Conservation (phyloP, 2,888 invertebrate species). For the Cremastinae sp. region DNA sequence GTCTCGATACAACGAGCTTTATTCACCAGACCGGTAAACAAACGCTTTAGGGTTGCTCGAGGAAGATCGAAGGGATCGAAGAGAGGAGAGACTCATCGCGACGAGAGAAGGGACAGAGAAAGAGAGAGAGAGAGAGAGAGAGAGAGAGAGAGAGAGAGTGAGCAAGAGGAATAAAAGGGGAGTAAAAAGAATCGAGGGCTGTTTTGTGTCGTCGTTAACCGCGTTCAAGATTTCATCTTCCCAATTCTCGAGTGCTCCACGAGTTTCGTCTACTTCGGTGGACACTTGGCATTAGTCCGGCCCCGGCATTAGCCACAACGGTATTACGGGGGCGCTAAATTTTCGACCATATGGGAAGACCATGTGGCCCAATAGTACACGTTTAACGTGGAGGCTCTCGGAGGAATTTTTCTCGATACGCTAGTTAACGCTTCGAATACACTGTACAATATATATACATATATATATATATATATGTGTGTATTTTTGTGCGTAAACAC, state of each 20-base stretch:
- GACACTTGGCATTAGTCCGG: conserved; percentile 67
- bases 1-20: conserved; percentile 67
- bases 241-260: conserved; percentile 61
- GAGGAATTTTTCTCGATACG: conserved; percentile 30
- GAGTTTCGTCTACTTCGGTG: conserved; percentile 70
- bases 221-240: conserved; percentile 61
- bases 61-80: conserved; percentile 54
- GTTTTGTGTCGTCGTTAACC: conserved; percentile 52
- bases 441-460: no score
- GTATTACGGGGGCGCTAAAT: conserved; percentile 50
- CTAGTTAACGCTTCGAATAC: conserved; percentile 17
- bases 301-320: conserved; percentile 44
- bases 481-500: conserved; percentile 4
- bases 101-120: conserved; percentile 31
- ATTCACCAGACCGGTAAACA: conserved; percentile 67
- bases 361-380: conserved; percentile 77
- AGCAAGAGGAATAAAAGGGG: conserved; percentile 18
- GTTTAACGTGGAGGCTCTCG: conserved; percentile 47
- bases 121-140: conserved; percentile 34
- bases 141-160: conserved; percentile 31
- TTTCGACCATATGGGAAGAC: conserved; percentile 79
- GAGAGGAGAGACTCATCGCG: no score
- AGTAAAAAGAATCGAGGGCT: conserved; percentile 43
- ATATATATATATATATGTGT: no score
- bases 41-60: conserved; percentile 60